Evolutionary conservation across 2,888 invertebrate species (phyloP).

Genomic region (Molanna angustata): DNA sequence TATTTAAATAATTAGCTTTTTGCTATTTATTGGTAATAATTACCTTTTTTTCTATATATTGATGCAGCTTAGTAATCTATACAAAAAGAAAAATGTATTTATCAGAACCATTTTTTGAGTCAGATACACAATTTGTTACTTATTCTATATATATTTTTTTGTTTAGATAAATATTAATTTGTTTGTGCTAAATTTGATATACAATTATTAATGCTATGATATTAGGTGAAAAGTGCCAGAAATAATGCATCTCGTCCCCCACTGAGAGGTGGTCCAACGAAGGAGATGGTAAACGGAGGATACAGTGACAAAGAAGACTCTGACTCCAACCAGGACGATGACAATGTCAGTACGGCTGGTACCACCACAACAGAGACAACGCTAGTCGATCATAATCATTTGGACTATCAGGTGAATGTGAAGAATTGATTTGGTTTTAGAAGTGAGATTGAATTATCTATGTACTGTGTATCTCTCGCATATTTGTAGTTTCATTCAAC

Average conservation of each 20-base stretch:
- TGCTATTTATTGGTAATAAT: no score
- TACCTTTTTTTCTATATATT: no score
- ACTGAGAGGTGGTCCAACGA: conserved; percentile 46
- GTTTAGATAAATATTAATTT: no score
- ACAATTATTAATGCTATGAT: conserved; percentile 8
- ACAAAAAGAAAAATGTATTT: no score
- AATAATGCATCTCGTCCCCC: conserved; percentile 46
- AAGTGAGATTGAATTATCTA: neutral
- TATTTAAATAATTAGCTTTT: no score
- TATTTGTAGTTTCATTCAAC: no score
- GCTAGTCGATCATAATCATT: conserved; percentile 58
- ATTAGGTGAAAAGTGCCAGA: conserved; percentile 49
- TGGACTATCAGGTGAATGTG: conserved; percentile 53
- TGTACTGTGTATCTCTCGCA: no score
- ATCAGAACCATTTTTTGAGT: no score
- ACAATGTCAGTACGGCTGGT: conserved; percentile 52
- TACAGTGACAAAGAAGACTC: conserved; percentile 43
- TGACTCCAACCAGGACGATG: conserved; percentile 46
- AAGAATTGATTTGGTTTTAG: neutral
- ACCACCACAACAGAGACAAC: conserved; percentile 72
- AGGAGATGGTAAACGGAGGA: conserved; percentile 31
- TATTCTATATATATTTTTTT: no score
- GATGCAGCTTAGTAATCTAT: no score
- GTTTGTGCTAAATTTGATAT: no score
- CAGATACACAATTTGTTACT: no score